Evolutionary conservation across 2,113 vertebrate genomes (phyloP).

Genomic region (Abramis brama): DNA sequence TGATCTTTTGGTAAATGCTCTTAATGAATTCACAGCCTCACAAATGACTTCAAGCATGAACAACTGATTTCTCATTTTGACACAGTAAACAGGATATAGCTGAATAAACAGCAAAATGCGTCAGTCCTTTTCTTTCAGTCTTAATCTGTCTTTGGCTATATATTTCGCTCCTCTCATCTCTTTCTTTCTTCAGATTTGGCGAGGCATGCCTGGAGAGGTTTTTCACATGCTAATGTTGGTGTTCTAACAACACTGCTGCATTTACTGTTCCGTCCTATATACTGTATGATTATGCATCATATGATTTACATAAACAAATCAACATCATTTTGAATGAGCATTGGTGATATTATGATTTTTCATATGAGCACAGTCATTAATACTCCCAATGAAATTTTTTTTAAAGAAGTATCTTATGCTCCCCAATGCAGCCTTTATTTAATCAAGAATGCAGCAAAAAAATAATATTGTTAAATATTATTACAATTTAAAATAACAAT

Average conservation of each 20-base stretch:
- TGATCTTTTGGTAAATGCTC: conserved; percentile 39
- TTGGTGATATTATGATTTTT: neutral
- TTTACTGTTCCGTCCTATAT: neutral
- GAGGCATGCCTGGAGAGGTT: neutral
- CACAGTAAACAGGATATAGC: conserved; percentile 28
- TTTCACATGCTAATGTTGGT: conserved; percentile 8
- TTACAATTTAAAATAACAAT: no score
- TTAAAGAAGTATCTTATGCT: neutral
- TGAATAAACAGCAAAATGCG: conserved; percentile 22
- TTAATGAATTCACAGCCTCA: conserved; percentile 41
- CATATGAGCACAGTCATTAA: neutral
- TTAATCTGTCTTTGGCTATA: conserved; percentile 34
- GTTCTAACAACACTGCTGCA: neutral
- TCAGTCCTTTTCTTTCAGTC: conserved; percentile 25
- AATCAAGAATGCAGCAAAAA: neutral
- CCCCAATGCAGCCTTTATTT: neutral
- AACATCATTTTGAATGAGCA: neutral
- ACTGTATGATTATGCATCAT: no score
- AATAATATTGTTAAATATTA: no score
- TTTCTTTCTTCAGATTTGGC: conserved; percentile 5
- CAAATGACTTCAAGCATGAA: conserved; percentile 42
- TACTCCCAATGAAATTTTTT: neutral
- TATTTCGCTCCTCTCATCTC: neutral
- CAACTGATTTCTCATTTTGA: conserved; percentile 29
- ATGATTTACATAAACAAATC: conserved; percentile 40